Evolutionary conservation across 2,888 invertebrate genomes (phyloP).

Genomic region (Rosalia funebris): DNA sequence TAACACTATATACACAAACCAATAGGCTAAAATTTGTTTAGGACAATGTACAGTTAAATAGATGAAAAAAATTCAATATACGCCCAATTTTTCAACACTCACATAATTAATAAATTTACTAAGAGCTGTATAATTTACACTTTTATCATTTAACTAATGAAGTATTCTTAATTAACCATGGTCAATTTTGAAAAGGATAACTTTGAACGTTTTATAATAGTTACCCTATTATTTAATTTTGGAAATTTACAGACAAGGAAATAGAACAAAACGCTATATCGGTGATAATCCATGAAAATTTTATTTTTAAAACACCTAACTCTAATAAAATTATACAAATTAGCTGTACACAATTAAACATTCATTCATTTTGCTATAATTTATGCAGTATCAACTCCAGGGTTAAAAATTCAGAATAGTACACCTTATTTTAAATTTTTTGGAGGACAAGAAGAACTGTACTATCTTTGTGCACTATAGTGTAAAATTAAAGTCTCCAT

Average conservation of each 20-base stretch:
- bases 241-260: not conserved
- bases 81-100: too few relatives aligned
- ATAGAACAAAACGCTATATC: not conserved
- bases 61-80: too few relatives aligned
- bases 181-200: too few relatives aligned
- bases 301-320: not conserved
- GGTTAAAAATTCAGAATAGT: constrained; percentile 30
- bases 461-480: constrained; percentile 30
- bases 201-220: too few relatives aligned
- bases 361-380: constrained; percentile 30
- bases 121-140: too few relatives aligned
- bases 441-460: constrained; percentile 42
- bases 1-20: too few relatives aligned
- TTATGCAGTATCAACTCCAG: constrained; percentile 4
- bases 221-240: too few relatives aligned
- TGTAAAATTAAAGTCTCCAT: constrained; percentile 52
- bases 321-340: constrained; percentile 41
- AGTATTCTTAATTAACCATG: too few relatives aligned
- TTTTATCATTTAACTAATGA: too few relatives aligned
- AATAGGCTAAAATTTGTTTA: too few relatives aligned
- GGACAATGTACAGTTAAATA: too few relatives aligned
- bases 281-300: not conserved
- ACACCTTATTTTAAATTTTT: constrained; percentile 48
- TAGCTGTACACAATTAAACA: constrained; percentile 50
- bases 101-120: too few relatives aligned